A percentile compares a stretch with the other conserved stretches of the same genome.
Conservation (phyloP, 2,113 vertebrate species). For the Corvus cornix region DNA sequence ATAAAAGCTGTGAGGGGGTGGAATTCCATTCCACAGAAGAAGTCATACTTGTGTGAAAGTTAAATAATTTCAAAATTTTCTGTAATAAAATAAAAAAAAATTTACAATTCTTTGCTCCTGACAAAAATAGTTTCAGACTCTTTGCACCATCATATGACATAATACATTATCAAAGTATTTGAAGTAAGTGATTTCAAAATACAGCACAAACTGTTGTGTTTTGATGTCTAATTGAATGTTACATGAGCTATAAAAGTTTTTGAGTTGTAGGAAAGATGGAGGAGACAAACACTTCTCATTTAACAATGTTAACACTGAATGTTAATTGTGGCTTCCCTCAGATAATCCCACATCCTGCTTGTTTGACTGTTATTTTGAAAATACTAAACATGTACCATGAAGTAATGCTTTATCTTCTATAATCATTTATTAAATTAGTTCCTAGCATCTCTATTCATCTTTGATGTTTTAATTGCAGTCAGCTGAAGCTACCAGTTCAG, state of each 20-base stretch:
- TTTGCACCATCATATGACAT: neutral
- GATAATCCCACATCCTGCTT: neutral
- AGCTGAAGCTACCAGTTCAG: neutral
- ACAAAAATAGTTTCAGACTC: neutral
- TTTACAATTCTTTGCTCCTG: neutral
- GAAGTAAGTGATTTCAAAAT: neutral
- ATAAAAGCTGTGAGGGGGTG: neutral
- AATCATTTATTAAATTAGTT: neutral
- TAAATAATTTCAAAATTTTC: neutral
- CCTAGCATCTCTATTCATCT: neutral
- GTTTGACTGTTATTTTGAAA: conserved; percentile 9
- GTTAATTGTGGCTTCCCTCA: neutral
- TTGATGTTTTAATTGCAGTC: neutral
- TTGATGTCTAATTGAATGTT: neutral
- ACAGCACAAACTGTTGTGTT: neutral
- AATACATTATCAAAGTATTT: neutral
- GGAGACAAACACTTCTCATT: neutral
- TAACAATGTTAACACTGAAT: neutral
- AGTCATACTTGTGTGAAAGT: neutral
- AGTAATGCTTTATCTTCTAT: neutral
- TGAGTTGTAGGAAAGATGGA: neutral
- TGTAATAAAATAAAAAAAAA: neutral
- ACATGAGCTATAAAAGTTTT: neutral
- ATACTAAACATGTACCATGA: neutral
- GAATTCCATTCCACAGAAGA: neutral